Percentiles rank a stretch among this genome's conserved stretches.
phyloP scores from a whole-genome alignment of 2,797 vertebrate genomes.

The Periophthalmus magnuspinnatus region DNA sequence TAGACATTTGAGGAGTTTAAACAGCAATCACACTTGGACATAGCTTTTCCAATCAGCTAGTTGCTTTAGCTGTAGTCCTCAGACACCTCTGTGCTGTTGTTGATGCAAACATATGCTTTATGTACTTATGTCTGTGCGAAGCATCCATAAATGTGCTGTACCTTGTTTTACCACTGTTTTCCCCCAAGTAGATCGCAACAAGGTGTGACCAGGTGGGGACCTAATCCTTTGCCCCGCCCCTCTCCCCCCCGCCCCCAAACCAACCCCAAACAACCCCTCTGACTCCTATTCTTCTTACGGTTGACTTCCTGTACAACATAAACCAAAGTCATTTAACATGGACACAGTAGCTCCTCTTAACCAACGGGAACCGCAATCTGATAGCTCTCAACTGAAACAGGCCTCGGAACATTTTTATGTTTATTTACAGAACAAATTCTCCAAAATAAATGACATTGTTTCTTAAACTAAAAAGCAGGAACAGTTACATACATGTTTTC shows the following conservation, averaged over 20 bases:
- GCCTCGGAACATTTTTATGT: constrained; percentile 1
- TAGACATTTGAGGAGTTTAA: neutral
- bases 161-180: constrained; percentile 76
- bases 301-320: constrained; percentile 38
- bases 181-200: constrained; percentile 82
- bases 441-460: no score
- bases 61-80: neutral
- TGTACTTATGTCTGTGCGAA: constrained; percentile 63
- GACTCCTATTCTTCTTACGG: constrained; percentile 45
- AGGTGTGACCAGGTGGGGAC: constrained; percentile 83
- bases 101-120: constrained; percentile 57
- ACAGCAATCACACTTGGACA: neutral
- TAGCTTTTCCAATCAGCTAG: neutral
- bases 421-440: no score
- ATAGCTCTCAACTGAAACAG: constrained; percentile 65
- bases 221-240: constrained; percentile 48
- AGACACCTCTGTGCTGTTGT: constrained; percentile 36
- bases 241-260: constrained; percentile 14
- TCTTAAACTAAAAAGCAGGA: no score
- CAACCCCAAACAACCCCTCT: constrained; percentile 28
- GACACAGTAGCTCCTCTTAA: constrained; percentile 36
- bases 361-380: constrained; percentile 50
- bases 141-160: constrained; percentile 77
- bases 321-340: constrained; percentile 24
- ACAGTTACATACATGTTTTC: no score